Percentiles rank a stretch among this genome's conserved stretches.
These are phyloP conservation scores for Rugalucina vietnamica DNA, from an alignment of 2,888 invertebrate genomes.

Conservation along the genomic window DNA sequence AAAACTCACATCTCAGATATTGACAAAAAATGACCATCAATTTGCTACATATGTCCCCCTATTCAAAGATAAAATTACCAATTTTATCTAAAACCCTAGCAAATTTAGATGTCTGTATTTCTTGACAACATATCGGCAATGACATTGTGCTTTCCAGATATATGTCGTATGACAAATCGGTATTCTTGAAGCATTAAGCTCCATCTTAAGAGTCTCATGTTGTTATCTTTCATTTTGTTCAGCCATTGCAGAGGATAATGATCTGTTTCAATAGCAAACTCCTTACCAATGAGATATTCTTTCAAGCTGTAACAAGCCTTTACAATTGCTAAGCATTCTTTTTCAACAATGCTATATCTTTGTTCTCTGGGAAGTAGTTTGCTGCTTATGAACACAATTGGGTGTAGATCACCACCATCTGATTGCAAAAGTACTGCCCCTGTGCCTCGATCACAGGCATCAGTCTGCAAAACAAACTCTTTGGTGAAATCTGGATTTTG, in stretches of 20 bases:
- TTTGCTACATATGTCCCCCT: conserved; percentile 7
- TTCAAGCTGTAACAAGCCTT: not conserved
- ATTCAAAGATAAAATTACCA: not conserved
- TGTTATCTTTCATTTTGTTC: conserved; percentile 16
- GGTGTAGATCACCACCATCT: not conserved
- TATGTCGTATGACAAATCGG: not conserved
- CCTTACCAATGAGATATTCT: conserved; percentile 31
- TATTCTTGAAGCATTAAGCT: conserved; percentile 13
- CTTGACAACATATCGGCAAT: conserved; percentile 6
- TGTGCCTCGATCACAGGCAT: not conserved
- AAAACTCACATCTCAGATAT: too few species aligned
- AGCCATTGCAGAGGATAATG: conserved; percentile 35
- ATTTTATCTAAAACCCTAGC: not conserved
- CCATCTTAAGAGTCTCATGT: conserved; percentile 26
- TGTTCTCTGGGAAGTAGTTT: conserved; percentile 17
- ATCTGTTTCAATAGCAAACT: conserved; percentile 39
- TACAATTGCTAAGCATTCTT: conserved; percentile 21
- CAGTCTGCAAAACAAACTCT: conserved; percentile 10
- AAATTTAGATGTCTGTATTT: not conserved
- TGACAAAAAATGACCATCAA: too few species aligned
- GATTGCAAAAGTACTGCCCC: not conserved
- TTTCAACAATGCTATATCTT: not conserved
- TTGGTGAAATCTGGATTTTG: conserved; percentile 3
- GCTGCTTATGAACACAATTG: not conserved
- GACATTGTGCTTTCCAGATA: not conserved